Base-by-base conservation (phyloP, 2,888 invertebrate species). In the Pachydiplax longipennis region DNA sequence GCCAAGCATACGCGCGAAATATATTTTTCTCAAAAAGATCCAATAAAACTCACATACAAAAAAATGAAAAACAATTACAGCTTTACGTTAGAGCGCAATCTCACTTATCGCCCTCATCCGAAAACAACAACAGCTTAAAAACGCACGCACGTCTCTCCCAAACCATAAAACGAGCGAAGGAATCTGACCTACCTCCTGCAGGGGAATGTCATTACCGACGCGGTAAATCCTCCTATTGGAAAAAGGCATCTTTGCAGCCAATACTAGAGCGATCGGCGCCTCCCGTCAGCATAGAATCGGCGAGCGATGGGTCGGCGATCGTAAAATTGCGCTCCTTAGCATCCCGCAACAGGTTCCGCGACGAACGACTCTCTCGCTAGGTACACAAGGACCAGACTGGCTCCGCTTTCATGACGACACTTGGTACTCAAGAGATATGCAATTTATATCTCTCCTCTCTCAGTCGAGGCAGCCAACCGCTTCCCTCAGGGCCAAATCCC, bases 381-480 rank as follows among this genome's bases (percentile, higher is more conserved):
- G 73, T 73, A 73, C 31, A 31, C 73, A 31, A 73, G 25, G 73
- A 73, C 73, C 73, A 73, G 73, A 25, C 73, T 73, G 73, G 25
- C 73, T 73, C 73, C 25, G 13, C 73, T 73, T 31, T 25, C 73
- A 73, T 73, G 73, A 73, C 73, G 73, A 73, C 73, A 73, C 73
- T 73, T 73, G 73, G 73, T 25, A 73, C 73, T 73, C 73, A 18
- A 73, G 73, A 73, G 73, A 73, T 73, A 73, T 73, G 73, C 73
- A 73, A 73, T 73, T 73, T 73, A 73, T 73, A 73, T 73, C 73
- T 73, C 73, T 73, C 73, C 73, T 73, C 73, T 73, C 73, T 61
- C 61, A 22, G 22, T n/a, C 8, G 31, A 73, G 25, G 13, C 73
- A 73, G 31, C 73, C 73, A 73, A 73, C 73, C 73, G 73, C 73